Conservation (phyloP, 1,140 invertebrate species). For the Venturia canescens region DNA sequence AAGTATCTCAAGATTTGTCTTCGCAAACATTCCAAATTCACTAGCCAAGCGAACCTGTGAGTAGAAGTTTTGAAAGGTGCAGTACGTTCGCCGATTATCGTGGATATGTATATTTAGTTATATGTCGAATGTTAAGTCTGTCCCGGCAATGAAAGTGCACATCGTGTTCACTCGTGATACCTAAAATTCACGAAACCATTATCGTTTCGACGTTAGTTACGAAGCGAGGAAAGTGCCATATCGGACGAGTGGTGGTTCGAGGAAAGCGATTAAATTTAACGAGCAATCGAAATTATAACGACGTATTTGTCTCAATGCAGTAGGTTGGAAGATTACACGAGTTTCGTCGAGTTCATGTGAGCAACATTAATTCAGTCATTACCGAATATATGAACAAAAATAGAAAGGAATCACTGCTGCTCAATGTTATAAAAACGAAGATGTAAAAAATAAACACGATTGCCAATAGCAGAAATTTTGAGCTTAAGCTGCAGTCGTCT, state of each 20-base stretch:
- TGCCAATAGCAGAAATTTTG: too few species aligned
- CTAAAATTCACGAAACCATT: conserved; percentile 7
- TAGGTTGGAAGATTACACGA: background rate
- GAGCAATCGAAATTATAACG: conserved; percentile 2
- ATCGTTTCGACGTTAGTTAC: background rate
- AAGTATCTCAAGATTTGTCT: background rate
- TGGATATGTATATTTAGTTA: background rate
- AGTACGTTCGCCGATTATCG: background rate
- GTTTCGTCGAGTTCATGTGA: background rate
- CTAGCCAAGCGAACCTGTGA: too few species aligned
- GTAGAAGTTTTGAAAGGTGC: too few species aligned
- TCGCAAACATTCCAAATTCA: too few species aligned
- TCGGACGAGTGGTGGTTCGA: background rate
- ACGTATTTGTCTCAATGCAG: background rate
- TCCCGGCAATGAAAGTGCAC: background rate
- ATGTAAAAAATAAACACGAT: too few species aligned
- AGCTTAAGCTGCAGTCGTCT: too few species aligned
- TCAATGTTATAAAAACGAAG: too few species aligned
- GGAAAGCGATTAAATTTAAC: conserved; percentile 19
- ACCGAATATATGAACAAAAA: too few species aligned
- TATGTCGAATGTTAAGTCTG: background rate
- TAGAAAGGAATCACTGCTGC: too few species aligned
- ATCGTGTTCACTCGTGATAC: background rate
- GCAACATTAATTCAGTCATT: too few species aligned
- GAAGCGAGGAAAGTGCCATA: background rate